Conservation (phyloP, 2,888 invertebrate genomes). For the Nemapogon koenigi region DNA sequence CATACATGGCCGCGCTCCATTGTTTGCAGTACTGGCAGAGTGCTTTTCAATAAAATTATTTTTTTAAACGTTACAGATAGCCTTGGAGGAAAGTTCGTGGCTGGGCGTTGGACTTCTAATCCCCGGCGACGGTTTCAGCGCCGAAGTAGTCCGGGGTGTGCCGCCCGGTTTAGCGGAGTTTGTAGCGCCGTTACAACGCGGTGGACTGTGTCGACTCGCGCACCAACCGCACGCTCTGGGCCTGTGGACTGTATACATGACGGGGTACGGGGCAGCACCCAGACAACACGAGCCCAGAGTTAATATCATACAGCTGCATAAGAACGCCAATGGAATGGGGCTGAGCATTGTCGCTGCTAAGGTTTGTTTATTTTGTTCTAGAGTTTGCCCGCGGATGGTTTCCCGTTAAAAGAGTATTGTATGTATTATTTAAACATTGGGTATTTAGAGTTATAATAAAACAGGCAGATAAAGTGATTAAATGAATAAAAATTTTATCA, state of each 20-base stretch:
- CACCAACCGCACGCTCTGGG: slow-evolving; percentile 91
- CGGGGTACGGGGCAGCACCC: slow-evolving; percentile 67
- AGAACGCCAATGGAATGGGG: slow-evolving; percentile 97
- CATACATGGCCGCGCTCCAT: no score
- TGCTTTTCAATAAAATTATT: no score
- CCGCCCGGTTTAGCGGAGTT: slow-evolving; percentile 93
- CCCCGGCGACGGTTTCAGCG: slow-evolving; percentile 98
- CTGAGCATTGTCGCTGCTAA: slow-evolving; percentile 98
- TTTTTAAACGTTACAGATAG: no score
- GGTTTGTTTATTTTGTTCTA: slow-evolving; percentile 57
- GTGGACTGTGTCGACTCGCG: slow-evolving; percentile 88
- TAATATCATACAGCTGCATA: slow-evolving; percentile 87
- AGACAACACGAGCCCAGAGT: slow-evolving; percentile 73
- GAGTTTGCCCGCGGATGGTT: no score
- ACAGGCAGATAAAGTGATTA: no score
- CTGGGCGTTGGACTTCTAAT: slow-evolving; percentile 89
- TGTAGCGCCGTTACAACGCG: slow-evolving; percentile 80
- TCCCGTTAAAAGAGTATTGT: no score
- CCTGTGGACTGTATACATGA: slow-evolving; percentile 96
- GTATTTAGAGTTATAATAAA: no score
- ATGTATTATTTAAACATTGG: no score
- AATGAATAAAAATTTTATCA: no score
- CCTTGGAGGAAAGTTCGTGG: slow-evolving; percentile 90
- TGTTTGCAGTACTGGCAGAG: neutral
- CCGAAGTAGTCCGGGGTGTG: slow-evolving; percentile 93